Percentiles rank a stretch among this genome's conserved stretches.
Conservation (phyloP, 1,140 invertebrate species). For the Copidosoma floridanum region DNA sequence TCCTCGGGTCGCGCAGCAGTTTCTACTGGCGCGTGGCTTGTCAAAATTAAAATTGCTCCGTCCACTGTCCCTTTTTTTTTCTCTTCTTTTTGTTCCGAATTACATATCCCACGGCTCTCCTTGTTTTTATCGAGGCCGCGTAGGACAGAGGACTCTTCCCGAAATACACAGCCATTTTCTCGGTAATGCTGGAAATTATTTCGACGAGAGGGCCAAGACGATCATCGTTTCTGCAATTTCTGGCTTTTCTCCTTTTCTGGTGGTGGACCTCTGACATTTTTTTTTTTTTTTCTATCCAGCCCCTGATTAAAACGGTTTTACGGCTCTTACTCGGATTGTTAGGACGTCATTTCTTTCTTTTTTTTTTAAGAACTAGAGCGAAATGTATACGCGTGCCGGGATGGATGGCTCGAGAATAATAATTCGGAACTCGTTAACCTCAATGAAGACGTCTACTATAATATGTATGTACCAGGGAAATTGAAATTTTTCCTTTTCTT, state of each 20-base stretch:
- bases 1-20: too few species aligned
- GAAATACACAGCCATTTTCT: constrained; percentile 9
- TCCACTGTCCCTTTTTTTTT: background rate
- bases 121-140: too few species aligned
- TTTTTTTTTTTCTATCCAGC: too few species aligned
- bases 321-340: background rate
- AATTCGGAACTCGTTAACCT: too few species aligned
- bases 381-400: too few species aligned
- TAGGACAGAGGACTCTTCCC: background rate
- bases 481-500: too few species aligned
- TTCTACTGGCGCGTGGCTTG: too few species aligned
- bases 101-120: background rate
- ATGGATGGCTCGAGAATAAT: too few species aligned
- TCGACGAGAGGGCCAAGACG: background rate
- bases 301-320: constrained; percentile 6
- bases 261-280: background rate
- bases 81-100: background rate
- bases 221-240: background rate
- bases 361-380: background rate
- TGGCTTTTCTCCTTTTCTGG: too few species aligned
- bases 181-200: constrained; percentile 6
- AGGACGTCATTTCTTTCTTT: background rate
- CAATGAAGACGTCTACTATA: too few species aligned
- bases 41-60: constrained; percentile 18
- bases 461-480: too few species aligned